Percentiles rank a stretch among this genome's conserved stretches.
Evolutionary conservation across 1,140 invertebrate species (phyloP).

Genomic region (Heliconius hermathena): DNA sequence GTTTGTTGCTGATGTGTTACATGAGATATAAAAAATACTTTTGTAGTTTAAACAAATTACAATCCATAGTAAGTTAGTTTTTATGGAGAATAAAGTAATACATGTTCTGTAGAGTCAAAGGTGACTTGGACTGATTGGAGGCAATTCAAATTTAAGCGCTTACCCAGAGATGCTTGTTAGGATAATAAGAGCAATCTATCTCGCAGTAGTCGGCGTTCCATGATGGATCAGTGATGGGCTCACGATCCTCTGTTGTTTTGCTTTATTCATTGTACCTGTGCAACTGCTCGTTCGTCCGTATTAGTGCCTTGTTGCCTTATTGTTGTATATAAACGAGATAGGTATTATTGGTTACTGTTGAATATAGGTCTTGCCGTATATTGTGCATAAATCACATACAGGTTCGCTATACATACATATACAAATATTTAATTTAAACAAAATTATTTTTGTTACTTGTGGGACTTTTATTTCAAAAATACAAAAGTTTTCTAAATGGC

Average conservation of each 20-base stretch:
- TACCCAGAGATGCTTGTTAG: constrained; percentile 65
- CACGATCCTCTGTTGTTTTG: constrained; percentile 70
- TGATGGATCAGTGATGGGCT: constrained; percentile 76
- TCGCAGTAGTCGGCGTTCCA: constrained; percentile 61
- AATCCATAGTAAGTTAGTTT: constrained; percentile 46
- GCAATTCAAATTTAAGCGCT: constrained; percentile 64
- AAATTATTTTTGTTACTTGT: no score
- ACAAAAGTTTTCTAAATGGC: no score
- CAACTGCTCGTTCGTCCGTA: constrained; percentile 35
- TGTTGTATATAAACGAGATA: not conserved
- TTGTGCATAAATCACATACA: no score
- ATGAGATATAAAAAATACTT: constrained; percentile 28
- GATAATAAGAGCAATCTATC: constrained; percentile 76
- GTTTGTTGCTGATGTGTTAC: constrained; percentile 46
- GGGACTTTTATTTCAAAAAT: no score
- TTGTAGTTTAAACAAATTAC: constrained; percentile 26
- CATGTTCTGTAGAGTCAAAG: constrained; percentile 40
- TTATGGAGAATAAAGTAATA: constrained; percentile 51
- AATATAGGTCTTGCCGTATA: no score
- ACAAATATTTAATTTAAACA: no score
- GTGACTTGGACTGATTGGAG: constrained; percentile 65
- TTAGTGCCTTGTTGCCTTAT: constrained; percentile 67
- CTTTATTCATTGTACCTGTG: constrained; percentile 70
- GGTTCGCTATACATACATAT: no score
- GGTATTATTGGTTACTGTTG: no score